Evolutionary conservation across 1,140 invertebrate genomes (phyloP).

Genomic region (Drosophila lacertosa): DNA sequence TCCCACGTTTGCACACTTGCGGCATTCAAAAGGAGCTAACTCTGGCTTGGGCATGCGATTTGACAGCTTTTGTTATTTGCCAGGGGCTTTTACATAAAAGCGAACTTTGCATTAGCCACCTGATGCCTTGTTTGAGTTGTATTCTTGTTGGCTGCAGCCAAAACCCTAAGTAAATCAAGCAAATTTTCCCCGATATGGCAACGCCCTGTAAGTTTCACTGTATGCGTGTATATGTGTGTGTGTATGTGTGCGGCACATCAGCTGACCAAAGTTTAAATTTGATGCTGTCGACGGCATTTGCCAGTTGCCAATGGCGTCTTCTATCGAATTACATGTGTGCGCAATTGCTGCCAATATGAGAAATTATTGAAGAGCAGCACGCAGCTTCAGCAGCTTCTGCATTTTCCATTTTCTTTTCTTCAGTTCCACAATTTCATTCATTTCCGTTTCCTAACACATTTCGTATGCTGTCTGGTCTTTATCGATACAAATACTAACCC

Average conservation of each 20-base stretch:
- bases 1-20: conserved; percentile 28
- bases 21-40: conserved; percentile 34
- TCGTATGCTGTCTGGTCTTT: neutral
- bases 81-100: too few species aligned
- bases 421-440: conserved; percentile 21
- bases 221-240: neutral
- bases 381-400: conserved; percentile 19
- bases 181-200: conserved; percentile 28
- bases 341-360: conserved; percentile 50
- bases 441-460: conserved; percentile 12
- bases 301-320: neutral
- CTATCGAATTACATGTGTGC: conserved; percentile 33
- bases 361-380: conserved; percentile 54
- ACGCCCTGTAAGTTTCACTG: conserved; percentile 7
- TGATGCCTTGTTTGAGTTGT: conserved; percentile 34
- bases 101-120: neutral
- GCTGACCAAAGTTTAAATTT: conserved; percentile 30
- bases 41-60: conserved; percentile 24
- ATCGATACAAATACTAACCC: too few species aligned
- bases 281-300: conserved; percentile 9
- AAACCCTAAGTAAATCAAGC: conserved; percentile 70
- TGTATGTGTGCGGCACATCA: neutral
- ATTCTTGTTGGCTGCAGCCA: conserved; percentile 57
- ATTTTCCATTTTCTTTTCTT: conserved; percentile 34
- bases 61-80: conserved; percentile 42